Percentiles rank a stretch among this genome's conserved stretches.
Evolutionary conservation across 2,113 vertebrate species (phyloP).

Genomic region (Galbula dea): DNA sequence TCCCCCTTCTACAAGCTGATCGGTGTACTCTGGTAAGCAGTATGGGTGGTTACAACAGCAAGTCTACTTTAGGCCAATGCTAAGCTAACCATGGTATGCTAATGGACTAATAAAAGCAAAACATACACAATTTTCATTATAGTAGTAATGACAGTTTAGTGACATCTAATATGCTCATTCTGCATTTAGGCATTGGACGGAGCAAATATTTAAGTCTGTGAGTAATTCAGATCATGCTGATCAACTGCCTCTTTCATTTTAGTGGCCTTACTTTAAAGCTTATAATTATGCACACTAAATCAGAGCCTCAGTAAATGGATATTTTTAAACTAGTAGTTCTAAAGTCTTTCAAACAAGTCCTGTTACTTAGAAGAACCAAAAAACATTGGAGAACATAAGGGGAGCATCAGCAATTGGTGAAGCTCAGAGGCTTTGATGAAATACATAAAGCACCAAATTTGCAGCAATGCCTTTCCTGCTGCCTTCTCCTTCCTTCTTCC

Average conservation of each 20-base stretch:
- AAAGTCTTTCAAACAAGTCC: not conserved
- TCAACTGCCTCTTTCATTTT: constrained; percentile 20
- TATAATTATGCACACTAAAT: not conserved
- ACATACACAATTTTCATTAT: not conserved
- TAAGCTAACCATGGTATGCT: not conserved
- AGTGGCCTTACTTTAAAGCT: not conserved
- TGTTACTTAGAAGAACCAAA: not conserved
- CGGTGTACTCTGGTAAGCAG: not conserved
- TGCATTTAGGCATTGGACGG: not conserved
- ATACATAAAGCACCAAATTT: not conserved
- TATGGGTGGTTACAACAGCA: not conserved
- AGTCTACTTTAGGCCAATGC: not conserved
- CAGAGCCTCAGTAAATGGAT: not conserved
- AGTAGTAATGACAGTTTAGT: not conserved
- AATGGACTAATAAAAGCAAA: not conserved
- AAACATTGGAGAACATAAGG: not conserved
- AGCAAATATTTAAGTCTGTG: not conserved
- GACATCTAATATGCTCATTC: not conserved
- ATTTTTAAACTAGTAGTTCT: not conserved
- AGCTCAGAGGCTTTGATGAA: not conserved
- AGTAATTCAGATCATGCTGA: not conserved
- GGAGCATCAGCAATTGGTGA: not conserved
- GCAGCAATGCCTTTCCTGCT: not conserved
- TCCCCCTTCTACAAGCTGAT: not conserved
- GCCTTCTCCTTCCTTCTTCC: not conserved